Evolutionary conservation across 2,113 vertebrate genomes (phyloP).

Genomic region (Nycticebus coucang): DNA sequence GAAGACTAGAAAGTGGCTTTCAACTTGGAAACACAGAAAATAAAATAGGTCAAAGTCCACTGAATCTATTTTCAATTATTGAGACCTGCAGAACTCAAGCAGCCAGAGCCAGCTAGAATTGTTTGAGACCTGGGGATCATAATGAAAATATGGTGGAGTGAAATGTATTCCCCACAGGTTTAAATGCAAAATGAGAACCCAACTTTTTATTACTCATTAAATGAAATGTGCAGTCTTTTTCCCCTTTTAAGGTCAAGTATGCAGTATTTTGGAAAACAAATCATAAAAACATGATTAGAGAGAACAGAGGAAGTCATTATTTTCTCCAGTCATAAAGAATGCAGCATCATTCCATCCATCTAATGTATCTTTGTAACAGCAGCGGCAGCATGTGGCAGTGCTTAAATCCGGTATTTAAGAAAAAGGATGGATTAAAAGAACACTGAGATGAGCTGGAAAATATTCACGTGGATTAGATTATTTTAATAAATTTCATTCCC

Average conservation of each 20-base stretch:
- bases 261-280: conserved; percentile 79
- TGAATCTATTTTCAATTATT: conserved; percentile 74
- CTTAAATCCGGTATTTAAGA: conserved; percentile 67
- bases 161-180: conserved; percentile 70
- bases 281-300: conserved; percentile 73
- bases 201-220: conserved; percentile 78
- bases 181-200: conserved; percentile 77
- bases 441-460: neutral
- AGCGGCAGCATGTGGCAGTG: conserved; percentile 34
- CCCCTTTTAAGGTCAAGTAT: conserved; percentile 75
- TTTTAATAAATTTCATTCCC: conserved; percentile 55
- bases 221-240: conserved; percentile 72
- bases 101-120: conserved; percentile 71
- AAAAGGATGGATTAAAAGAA: conserved; percentile 65
- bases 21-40: conserved; percentile 60
- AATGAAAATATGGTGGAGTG: conserved; percentile 73
- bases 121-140: conserved; percentile 64
- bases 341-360: conserved; percentile 66
- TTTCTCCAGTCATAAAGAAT: conserved; percentile 68
- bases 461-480: conserved; percentile 42
- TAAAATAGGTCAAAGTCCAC: conserved; percentile 68
- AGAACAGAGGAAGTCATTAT: conserved; percentile 72
- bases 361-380: conserved; percentile 70
- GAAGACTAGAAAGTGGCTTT: conserved; percentile 70
- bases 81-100: conserved; percentile 42